A percentile compares a stretch with the other conserved stretches of the same genome.
phyloP scores from a whole-genome alignment of 2,888 invertebrate species.

The Yponomeuta sedellus region DNA sequence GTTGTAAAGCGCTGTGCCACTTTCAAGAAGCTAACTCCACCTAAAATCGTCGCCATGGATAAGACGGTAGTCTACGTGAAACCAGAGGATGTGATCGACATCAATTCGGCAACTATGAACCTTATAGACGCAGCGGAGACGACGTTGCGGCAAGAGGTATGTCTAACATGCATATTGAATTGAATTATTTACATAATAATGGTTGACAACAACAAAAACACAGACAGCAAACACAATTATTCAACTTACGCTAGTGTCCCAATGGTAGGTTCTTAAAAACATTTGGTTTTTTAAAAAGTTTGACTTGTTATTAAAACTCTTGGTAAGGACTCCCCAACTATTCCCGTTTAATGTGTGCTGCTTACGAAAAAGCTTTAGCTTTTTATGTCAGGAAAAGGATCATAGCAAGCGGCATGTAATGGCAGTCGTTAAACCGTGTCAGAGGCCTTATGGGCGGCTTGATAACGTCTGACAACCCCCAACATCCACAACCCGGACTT shows the following conservation, averaged over 20 bases:
- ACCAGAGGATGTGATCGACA: slow-evolving; percentile 59
- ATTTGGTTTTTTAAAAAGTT: not conserved
- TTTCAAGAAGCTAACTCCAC: slow-evolving; percentile 50
- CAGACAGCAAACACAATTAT: not conserved
- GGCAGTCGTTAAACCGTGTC: too few relatives aligned
- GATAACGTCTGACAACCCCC: too few relatives aligned
- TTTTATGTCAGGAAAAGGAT: too few relatives aligned
- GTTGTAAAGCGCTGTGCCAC: slow-evolving; percentile 36
- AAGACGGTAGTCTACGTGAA: slow-evolving; percentile 56
- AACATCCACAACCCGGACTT: too few relatives aligned
- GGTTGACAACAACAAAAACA: not conserved
- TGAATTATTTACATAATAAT: not conserved
- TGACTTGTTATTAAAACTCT: not conserved
- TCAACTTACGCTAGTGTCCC: not conserved
- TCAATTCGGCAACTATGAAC: slow-evolving; percentile 64
- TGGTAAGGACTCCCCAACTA: too few relatives aligned
- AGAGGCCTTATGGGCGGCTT: too few relatives aligned
- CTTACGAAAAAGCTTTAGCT: too few relatives aligned
- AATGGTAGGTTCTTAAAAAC: not conserved
- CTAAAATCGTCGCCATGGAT: slow-evolving; percentile 49
- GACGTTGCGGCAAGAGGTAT: slow-evolving; percentile 45
- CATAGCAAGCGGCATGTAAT: not conserved
- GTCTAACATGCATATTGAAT: slow-evolving; percentile 17
- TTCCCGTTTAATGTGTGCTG: not conserved
- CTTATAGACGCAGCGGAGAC: slow-evolving; percentile 51